Evolutionary conservation across 2,113 vertebrate genomes (phyloP), one percentile per base, ranked within the genome.

Genomic region (Misgurnus anguillicaudatus): DNA sequence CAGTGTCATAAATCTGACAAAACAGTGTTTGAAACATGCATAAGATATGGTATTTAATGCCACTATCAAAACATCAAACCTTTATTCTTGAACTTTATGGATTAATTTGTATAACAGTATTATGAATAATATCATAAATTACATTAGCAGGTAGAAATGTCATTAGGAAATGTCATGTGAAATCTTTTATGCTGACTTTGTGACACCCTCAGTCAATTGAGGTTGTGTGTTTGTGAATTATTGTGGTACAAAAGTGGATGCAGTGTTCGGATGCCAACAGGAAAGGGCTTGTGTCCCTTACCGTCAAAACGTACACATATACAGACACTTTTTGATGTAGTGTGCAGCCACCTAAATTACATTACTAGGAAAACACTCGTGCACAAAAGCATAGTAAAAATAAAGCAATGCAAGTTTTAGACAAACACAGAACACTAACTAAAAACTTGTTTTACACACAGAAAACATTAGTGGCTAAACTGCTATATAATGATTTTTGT

Each of bases 71-170:
- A 74, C 57, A 75, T 72, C 36, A 4, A 14, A 24, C n/a, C 42
- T 24, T 68, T 11, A 58, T 47, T 74, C 41, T 62, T 74, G 21
- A 74, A 62, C 4, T 74, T 62, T 16, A 13, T 47, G 10, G n/a
- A 45, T 67, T 67, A 9, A 24, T 74, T 62, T 74, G 41, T 36
- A 61, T 74, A 61, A n/a, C 53, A 57, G 53, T 57, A 57, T 4
- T 47, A 74, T 74, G 61, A 62, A 74, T 74, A 62, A 58, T 53
- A 72, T 47, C 69, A 58, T 47, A 11, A 45, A 62, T 36, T 74
- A 47, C 72, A 48, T 61, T 74, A 74, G 71, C 71, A 7, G 57
- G 13, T 74, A 62, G 72, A 74, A 62, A 62, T 62, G 72, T 61
- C 21, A 0, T 74, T 74, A 62, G 10, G 17, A 74, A 74, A 19